A percentile compares a stretch with the other conserved stretches of the same genome.
Evolutionary conservation across 2,113 vertebrate genomes (phyloP).

Genomic region (Pseudonaja textilis): DNA sequence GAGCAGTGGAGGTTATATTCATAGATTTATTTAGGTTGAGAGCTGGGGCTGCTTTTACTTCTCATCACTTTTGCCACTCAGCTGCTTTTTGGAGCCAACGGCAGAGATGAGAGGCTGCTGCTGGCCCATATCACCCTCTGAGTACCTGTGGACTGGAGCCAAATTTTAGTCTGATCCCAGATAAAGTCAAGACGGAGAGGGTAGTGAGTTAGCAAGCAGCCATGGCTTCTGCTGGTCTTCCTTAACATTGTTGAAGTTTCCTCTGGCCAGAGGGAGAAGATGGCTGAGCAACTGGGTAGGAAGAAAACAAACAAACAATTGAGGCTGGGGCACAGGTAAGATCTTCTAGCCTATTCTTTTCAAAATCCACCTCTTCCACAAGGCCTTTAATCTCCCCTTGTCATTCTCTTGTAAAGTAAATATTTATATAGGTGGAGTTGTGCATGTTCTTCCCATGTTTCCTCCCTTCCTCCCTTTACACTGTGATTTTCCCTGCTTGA

Average conservation of each 20-base stretch:
- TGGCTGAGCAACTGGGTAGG: neutral
- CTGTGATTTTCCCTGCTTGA: neutral
- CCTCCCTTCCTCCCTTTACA: neutral
- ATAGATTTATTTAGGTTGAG: neutral
- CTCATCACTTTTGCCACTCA: neutral
- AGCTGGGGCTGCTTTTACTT: neutral
- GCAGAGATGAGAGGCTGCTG: neutral
- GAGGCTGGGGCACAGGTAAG: neutral
- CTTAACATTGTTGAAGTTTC: neutral
- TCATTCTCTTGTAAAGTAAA: neutral
- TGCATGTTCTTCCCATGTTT: neutral
- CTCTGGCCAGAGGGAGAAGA: neutral
- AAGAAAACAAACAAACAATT: neutral
- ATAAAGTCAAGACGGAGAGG: neutral
- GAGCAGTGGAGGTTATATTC: neutral
- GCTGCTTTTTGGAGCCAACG: neutral
- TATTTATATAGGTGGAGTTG: neutral
- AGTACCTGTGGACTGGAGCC: neutral
- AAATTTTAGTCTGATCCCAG: neutral
- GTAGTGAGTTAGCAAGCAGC: neutral
- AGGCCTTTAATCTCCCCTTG: neutral
- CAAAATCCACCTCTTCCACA: neutral
- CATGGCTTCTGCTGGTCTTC: neutral
- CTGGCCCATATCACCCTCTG: neutral
- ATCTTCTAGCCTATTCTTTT: neutral